Conservation (phyloP, 2,888 invertebrate species). For the Silvanus unidentatus region DNA sequence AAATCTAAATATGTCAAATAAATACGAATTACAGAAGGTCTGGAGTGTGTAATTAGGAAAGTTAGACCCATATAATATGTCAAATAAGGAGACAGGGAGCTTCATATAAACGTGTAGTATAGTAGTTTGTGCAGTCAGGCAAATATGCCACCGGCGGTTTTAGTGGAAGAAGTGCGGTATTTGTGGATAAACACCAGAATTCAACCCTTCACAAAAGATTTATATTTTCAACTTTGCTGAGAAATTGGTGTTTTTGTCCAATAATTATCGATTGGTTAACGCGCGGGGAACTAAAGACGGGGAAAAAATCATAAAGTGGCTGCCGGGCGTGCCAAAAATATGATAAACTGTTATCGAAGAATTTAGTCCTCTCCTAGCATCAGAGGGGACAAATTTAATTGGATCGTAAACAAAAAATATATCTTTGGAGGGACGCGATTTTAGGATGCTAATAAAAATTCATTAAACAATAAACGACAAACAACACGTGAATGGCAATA, state of each 20-base stretch:
- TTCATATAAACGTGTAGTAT: conserved; percentile 9
- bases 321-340: too few species aligned
- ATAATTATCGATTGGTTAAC: too few species aligned
- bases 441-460: too few species aligned
- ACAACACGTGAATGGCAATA: too few species aligned
- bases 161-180: conserved; percentile 12
- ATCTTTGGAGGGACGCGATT: too few species aligned
- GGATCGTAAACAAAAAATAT: too few species aligned
- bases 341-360: too few species aligned
- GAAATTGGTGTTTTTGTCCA: background rate
- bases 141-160: conserved; percentile 9
- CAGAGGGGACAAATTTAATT: too few species aligned
- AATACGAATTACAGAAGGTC: conserved; percentile 9
- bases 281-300: too few species aligned
- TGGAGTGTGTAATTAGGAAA: conserved; percentile 8
- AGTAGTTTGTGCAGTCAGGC: conserved; percentile 10
- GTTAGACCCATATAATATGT: conserved; percentile 11
- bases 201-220: conserved; percentile 6
- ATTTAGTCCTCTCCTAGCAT: too few species aligned
- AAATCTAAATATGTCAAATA: conserved; percentile 5
- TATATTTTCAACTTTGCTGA: conserved; percentile 5
- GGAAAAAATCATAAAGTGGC: too few species aligned
- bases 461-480: too few species aligned
- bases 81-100: conserved; percentile 12
- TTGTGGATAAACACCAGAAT: conserved; percentile 12